phyloP scores from a whole-genome alignment of 2,888 invertebrate species.

The Pardosa pseudoannulata region DNA sequence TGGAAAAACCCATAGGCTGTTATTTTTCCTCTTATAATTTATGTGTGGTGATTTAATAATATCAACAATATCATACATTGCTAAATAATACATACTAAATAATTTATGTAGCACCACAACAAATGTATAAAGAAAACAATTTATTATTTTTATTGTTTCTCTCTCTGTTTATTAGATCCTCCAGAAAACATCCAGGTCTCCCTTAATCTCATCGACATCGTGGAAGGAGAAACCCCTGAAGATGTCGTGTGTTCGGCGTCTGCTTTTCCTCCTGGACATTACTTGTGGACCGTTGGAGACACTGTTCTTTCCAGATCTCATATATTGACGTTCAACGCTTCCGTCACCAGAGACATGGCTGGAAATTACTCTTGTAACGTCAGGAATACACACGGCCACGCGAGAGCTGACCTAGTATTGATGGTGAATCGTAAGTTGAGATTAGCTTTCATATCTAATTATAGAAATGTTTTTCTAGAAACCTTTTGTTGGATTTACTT shows the following conservation, averaged over 20 bases:
- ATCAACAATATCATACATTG: too few species aligned
- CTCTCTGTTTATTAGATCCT: conserved; percentile 81
- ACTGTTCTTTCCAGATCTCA: conserved; percentile 79
- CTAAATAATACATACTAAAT: too few species aligned
- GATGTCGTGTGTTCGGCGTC: conserved; percentile 74
- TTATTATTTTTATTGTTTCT: neutral
- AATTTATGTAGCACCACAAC: too few species aligned
- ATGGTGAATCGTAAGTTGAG: conserved; percentile 93
- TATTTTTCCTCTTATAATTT: too few species aligned
- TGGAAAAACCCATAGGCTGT: too few species aligned
- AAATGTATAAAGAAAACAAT: too few species aligned
- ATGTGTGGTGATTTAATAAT: too few species aligned
- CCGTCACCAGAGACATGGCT: conserved; percentile 84
- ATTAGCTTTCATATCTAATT: too few species aligned
- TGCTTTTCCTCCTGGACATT: conserved; percentile 81
- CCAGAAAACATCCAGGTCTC: conserved; percentile 90
- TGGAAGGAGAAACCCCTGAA: conserved; percentile 75
- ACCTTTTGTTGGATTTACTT: too few species aligned
- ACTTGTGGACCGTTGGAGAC: conserved; percentile 84
- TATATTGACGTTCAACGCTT: conserved; percentile 82
- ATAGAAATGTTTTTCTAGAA: too few species aligned
- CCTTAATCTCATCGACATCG: conserved; percentile 77
- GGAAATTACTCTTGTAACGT: conserved; percentile 86
- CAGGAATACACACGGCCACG: conserved; percentile 85
- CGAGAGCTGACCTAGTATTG: conserved; percentile 83